Evolutionary conservation across 2,113 vertebrate genomes (phyloP), one percentile per base, ranked within the genome.

Genomic region (Typhlomys cinereus): DNA sequence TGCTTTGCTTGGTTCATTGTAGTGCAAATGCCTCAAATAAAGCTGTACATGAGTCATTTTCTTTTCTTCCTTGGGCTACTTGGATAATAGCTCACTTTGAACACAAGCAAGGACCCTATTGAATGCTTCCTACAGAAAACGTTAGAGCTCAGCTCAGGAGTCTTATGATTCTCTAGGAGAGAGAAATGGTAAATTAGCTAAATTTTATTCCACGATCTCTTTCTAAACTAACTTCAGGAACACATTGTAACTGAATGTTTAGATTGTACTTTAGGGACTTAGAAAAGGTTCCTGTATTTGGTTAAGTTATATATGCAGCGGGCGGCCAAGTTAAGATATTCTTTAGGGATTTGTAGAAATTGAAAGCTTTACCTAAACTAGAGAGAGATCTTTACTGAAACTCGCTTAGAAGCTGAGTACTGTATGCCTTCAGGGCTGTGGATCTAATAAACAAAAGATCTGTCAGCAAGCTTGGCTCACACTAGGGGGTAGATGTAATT

Each of bases 381-480:
- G 74, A 82, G 74, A 82, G 87, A 94, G 83, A 69, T 87, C 91
- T 91, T 94, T 39, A 23, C 57, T 84, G 88, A 75, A 57, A 50
- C 86, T 84, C 34, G 1, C 34, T n/a, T 89, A 90, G 87, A 92
- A 94, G 88, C 90, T 75, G 46, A 71, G 79, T 82, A 75, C 94
- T 93, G 81, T 89, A 85, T 85, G 85, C 95, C 94, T 96, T 90
- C 61, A 66, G 94, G 93, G 90, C 92, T 91, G 67, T 82, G 85
- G 92, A 90, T 97, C 96, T 96, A 96, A 95, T 97, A 97, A 97
- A 97, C 96, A 96, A 97, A 97, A 96, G 92, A 96, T 96, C 94
- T 89, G 95, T 95, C 95, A 93, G 85, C 84, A 86, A 48, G 93
- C 78, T 94, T 85, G 95, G 92, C 66, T 90, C 95, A 86, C 95